Percentiles rank a stretch among this genome's conserved stretches.
Evolutionary conservation across 2,888 invertebrate genomes (phyloP).

Genomic region (Acanthosepion esculentum): DNA sequence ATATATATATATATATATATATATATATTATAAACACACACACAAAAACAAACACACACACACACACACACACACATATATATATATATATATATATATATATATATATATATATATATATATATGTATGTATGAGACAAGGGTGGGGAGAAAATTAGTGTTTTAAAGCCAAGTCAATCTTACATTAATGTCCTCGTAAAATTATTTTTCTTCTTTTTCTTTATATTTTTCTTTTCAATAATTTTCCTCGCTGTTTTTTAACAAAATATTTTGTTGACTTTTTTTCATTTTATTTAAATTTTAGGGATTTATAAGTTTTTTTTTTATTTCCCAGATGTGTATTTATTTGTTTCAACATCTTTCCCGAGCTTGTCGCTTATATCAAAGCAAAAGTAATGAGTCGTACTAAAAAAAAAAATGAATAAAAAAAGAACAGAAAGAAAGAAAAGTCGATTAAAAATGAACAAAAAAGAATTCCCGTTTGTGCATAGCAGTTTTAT

Average conservation of each 20-base stretch:
- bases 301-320: neutral
- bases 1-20: neutral
- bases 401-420: neutral
- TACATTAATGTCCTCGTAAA: neutral
- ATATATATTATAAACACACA: too few species aligned
- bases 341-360: neutral
- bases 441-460: neutral
- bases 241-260: neutral
- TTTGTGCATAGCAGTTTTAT: neutral
- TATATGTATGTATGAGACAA: neutral
- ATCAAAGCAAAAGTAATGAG: neutral
- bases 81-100: neutral
- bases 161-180: neutral
- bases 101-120: neutral
- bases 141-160: neutral
- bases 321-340: neutral
- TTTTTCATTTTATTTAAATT: neutral
- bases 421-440: neutral
- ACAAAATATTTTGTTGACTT: neutral
- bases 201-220: neutral
- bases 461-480: neutral
- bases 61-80: neutral
- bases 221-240: neutral
- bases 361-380: neutral
- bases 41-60: neutral